These are phyloP conservation scores for Anser cygnoides DNA, from an alignment of 2,113 vertebrate species.

Conservation along the genomic window DNA sequence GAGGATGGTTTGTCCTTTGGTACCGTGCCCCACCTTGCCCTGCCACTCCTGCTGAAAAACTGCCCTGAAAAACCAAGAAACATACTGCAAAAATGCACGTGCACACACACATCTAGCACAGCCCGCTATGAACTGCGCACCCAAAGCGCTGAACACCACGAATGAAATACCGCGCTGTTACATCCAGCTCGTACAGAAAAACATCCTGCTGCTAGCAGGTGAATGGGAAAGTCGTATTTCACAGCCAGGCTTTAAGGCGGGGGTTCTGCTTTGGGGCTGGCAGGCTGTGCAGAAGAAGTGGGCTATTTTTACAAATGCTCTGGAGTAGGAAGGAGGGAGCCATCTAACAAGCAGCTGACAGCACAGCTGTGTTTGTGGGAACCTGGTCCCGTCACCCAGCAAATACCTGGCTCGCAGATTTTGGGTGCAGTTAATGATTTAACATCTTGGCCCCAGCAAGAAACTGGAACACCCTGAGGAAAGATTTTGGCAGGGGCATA, in stretches of 20 bases:
- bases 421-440: not conserved
- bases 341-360: not conserved
- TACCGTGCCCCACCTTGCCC: not conserved
- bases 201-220: not conserved
- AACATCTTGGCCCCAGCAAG: not conserved
- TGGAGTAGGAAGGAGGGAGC: not conserved
- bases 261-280: not conserved
- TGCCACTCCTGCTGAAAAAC: not conserved
- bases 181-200: not conserved
- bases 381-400: not conserved
- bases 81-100: not conserved
- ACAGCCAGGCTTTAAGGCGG: not conserved
- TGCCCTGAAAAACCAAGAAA: not conserved
- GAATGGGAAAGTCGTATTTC: not conserved
- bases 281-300: not conserved
- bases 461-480: not conserved
- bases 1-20: not conserved
- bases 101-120: not conserved
- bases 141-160: not conserved
- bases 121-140: not conserved
- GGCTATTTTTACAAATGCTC: not conserved
- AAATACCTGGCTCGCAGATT: not conserved
- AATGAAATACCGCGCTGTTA: not conserved
- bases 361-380: constrained; percentile 18
- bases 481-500: not conserved